phyloP scores from a whole-genome alignment of 2,888 invertebrate genomes.

The Hybos culiciformis region DNA sequence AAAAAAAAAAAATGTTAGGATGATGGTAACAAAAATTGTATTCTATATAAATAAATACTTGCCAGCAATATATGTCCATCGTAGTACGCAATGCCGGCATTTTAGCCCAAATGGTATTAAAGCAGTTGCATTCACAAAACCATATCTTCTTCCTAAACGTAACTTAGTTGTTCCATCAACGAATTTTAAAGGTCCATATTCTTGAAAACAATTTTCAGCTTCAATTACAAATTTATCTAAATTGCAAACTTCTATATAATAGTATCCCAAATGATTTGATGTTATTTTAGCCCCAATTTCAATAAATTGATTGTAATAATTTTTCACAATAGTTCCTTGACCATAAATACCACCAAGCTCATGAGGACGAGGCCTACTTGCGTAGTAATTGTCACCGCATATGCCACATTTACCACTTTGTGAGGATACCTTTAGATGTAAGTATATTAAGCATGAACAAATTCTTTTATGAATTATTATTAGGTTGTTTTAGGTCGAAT shows the following conservation, averaged over 20 bases:
- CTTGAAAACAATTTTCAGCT: slow-evolving; percentile 36
- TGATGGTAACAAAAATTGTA: no score
- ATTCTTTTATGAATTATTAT: no score
- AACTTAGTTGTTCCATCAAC: slow-evolving; percentile 14
- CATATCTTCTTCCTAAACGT: slow-evolving; percentile 7
- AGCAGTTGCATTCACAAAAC: slow-evolving; percentile 15
- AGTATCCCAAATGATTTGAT: slow-evolving; percentile 32
- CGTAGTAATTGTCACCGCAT: slow-evolving; percentile 36
- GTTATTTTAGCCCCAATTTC: slow-evolving; percentile 25
- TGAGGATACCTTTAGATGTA: slow-evolving; percentile 19
- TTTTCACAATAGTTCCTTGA: slow-evolving; percentile 29
- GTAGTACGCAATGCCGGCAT: slow-evolving; percentile 36
- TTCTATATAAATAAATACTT: no score
- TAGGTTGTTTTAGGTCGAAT: no score
- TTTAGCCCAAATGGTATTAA: slow-evolving; percentile 29
- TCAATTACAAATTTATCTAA: slow-evolving; percentile 28
- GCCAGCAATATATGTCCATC: slow-evolving; percentile 37
- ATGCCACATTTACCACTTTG: slow-evolving; percentile 36
- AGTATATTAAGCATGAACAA: background rate
- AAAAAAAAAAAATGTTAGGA: no score
- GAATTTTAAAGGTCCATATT: slow-evolving; percentile 23
- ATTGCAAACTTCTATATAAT: slow-evolving; percentile 34
- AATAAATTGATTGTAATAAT: slow-evolving; percentile 26
- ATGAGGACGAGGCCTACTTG: slow-evolving; percentile 31
- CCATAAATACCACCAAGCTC: slow-evolving; percentile 37